Base-by-base conservation (phyloP, 2,113 vertebrate genomes). In the Triplophysa siluroides region DNA sequence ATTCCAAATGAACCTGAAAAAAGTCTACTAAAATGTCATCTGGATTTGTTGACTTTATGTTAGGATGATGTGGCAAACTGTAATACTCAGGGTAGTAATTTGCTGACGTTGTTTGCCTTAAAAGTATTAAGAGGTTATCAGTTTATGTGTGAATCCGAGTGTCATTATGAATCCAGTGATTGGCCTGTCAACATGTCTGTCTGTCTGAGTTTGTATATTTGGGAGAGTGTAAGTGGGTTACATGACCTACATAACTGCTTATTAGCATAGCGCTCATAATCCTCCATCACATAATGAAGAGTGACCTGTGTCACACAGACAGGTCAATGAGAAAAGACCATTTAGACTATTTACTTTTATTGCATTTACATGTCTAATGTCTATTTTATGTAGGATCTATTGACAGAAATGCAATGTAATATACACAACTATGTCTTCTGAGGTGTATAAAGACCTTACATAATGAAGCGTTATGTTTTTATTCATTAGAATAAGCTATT, bases 201-300 rank as follows among this genome's bases (percentile, higher is more conserved):
- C 58, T 71, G 77, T 69, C 52, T 74, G 67, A 56, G 54, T 83
- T 78, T 75, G 78, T 78, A 75, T 81, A 83, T 79, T 66, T 80
- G 85, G 80, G 88, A 85, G 83, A 79, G 84, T 72, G 82, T 86
- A 86, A 87, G 91, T 89, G 91, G 88, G 83, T 91, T 90, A 90
- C 78, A 71, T 91, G 92, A 92, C 92, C 92, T 92, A 93, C 79
- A 85, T 89, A 87, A 81, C 87, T 84, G 78, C 86, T 90, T 85
- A 92, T 92, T 92, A 90, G 88, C 91, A 90, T 90, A 88, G 54
- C 23, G 43, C 70, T 78, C 29, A 65, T 65, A 61, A 74, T 43
- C 38, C 18, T 33, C 33, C 70, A 62, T 60, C 56, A 80, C 71
- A 91, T 83, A 88, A 81, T 81, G 52, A 81, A 76, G 66, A 66